Conservation (phyloP, 2,888 invertebrate genomes). For the Lasioglossum zephyrum region DNA sequence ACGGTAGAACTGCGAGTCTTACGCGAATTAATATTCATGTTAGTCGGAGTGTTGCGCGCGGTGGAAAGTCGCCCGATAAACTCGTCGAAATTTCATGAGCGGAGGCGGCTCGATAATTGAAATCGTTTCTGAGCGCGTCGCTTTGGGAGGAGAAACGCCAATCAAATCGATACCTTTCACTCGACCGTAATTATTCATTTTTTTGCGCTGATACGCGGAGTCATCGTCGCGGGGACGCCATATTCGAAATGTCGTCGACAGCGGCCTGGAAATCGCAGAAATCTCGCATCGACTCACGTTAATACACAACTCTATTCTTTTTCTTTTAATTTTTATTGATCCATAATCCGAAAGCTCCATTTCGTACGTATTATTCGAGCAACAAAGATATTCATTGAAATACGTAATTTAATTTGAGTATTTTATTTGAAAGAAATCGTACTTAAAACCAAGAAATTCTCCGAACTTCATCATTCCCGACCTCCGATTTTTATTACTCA, state of each 20-base stretch:
- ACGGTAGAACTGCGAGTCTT: background rate
- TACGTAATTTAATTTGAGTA: too few relatives aligned
- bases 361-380: too few relatives aligned
- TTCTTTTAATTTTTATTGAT: too few relatives aligned
- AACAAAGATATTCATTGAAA: too few relatives aligned
- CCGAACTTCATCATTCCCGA: too few relatives aligned
- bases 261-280: background rate
- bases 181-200: background rate
- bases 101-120: conserved; percentile 13
- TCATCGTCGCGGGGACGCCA: background rate
- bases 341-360: background rate
- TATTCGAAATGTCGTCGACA: background rate
- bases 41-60: background rate
- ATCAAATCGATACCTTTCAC: conserved; percentile 9
- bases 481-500: too few relatives aligned
- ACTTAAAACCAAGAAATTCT: too few relatives aligned
- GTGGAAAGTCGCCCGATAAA: conserved; percentile 12
- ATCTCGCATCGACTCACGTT: background rate
- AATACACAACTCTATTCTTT: too few relatives aligned
- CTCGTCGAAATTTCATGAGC: conserved; percentile 21
- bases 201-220: background rate
- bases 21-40: conserved; percentile 36
- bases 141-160: conserved; percentile 11
- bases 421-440: background rate
- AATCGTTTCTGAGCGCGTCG: background rate